These are phyloP conservation scores for Drosophila melanocephala DNA, from an alignment of 2,888 invertebrate genomes.

Conservation along the genomic window DNA sequence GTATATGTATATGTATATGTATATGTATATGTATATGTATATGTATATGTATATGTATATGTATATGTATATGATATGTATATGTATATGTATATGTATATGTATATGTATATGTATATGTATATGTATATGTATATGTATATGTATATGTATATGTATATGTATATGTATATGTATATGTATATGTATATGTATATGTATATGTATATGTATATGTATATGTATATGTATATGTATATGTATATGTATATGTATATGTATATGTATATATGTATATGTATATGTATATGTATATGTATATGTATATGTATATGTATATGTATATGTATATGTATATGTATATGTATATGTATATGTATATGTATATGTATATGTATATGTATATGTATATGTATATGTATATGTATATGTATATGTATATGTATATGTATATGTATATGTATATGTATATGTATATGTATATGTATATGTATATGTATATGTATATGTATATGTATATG, in stretches of 20 bases:
- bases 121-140: background rate
- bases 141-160: background rate
- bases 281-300: too few species aligned
- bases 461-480: too few species aligned
- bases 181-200: background rate
- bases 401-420: too few species aligned
- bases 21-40: background rate
- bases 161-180: background rate
- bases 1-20: background rate
- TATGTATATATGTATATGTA: background rate
- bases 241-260: conserved; percentile 1
- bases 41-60: background rate
- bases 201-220: background rate
- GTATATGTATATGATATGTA: background rate
- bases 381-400: too few species aligned
- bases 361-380: too few species aligned
- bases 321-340: too few species aligned
- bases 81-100: background rate
- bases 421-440: background rate
- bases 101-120: conserved; percentile 3
- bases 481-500: too few species aligned
- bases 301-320: too few species aligned
- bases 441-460: conserved; percentile 1
- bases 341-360: too few species aligned
- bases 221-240: too few species aligned